phyloP scores from a whole-genome alignment of 1,140 invertebrate genomes.

The Drosophila rhopaloa region DNA sequence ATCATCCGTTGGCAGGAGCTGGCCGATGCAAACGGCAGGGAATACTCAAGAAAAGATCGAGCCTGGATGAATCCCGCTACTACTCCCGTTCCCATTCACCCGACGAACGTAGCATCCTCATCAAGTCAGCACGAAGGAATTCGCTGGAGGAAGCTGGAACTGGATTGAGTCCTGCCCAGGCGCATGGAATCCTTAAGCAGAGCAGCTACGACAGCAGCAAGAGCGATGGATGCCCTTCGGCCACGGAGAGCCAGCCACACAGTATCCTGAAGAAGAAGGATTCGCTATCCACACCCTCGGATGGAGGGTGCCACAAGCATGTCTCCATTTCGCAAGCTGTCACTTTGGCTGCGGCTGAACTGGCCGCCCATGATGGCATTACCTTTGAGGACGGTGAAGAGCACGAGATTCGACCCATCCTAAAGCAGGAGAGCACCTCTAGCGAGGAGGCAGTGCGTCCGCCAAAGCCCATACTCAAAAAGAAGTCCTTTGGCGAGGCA shows the following conservation, averaged over 20 bases:
- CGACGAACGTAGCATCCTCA: constrained; percentile 78
- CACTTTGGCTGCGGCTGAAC: constrained; percentile 87
- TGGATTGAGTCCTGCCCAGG: constrained; percentile 47
- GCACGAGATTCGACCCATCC: constrained; percentile 89
- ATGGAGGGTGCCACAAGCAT: constrained; percentile 85
- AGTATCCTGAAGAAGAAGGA: constrained; percentile 91
- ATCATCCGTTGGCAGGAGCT: constrained; percentile 85
- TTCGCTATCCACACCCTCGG: constrained; percentile 86
- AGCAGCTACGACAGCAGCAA: constrained; percentile 87
- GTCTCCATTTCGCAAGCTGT: constrained; percentile 90
- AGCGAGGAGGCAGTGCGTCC: constrained; percentile 83
- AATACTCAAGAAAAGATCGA: constrained; percentile 92
- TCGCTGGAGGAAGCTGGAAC: constrained; percentile 76
- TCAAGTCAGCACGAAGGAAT: constrained; percentile 85
- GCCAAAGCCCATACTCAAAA: constrained; percentile 92
- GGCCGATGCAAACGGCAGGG: constrained; percentile 87
- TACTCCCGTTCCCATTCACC: constrained; percentile 84
- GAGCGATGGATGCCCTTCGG: constrained; percentile 86
- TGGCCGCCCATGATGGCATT: constrained; percentile 49
- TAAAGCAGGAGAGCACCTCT: constrained; percentile 86
- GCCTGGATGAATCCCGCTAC: constrained; percentile 89
- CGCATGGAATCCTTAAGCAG: constrained; percentile 89
- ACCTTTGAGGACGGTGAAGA: constrained; percentile 84
- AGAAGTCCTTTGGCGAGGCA: constrained; percentile 91
- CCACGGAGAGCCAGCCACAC: constrained; percentile 89